Evolutionary conservation across 2,888 invertebrate genomes (phyloP), one percentile per base, ranked within the genome.

Genomic region (Malthinus seriepunctatus): DNA sequence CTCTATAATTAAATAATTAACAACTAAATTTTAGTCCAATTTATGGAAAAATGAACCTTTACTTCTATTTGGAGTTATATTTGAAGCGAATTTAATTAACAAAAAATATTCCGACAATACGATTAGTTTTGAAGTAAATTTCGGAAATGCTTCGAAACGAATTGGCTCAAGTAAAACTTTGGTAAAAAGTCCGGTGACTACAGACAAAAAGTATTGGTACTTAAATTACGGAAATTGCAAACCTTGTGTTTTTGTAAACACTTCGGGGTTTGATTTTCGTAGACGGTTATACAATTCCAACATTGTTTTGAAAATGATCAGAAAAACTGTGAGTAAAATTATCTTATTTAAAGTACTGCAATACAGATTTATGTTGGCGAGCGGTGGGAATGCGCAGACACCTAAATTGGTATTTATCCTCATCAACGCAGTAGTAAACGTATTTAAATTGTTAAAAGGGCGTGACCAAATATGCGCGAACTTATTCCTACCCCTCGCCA

Each of bases 21-120:
- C 8, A 34, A 12, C 23, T 38, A 9, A 38, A 4, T 38, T 38
- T 1, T 52, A 54, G 59, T 2, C 32, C 3, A 39, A 46, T 32
- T 38, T 60, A 14, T 89, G 89, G 79, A 74, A 77, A 1, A 78
- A 79, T 14, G 87, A 89, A 67, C 84, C 88, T 60, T 86, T 88
- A 66, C 81, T 86, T 47, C 73, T 91, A 31, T 85, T 85, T 63
- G 86, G 85, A 5, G 81, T 86, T 7, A 76, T 91, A 33, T 82
- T 88, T 55, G 88, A 89, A 71, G 84, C 86, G 0, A 86, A 85
- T 1, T 86, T 88, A 84, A 82, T 91, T 51, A 86, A 87, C 70
- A 82, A 79, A 61, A 81, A 80, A 51, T 77, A 84, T 38, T 75
- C 78, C 7, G 81, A 82, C 15, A 82, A 81, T 56, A 79, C 80